Base-by-base conservation (phyloP, 1,140 invertebrate species). In the Apis cerana region DNA sequence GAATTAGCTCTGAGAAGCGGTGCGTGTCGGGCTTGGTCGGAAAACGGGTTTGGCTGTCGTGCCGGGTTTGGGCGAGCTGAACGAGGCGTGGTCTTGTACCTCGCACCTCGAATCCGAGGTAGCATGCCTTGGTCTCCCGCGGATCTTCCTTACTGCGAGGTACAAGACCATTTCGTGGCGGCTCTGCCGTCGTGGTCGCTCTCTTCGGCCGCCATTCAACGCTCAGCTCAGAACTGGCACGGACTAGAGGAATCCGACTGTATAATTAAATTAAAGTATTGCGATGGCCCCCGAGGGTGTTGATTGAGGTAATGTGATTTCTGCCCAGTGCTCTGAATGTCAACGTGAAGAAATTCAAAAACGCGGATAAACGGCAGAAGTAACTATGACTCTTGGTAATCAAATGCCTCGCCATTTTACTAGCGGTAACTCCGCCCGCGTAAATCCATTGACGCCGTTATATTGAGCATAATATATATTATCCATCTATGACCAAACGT, bases 251-350 rank as follows among this genome's bases (percentile, higher is more conserved):
- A 67, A 75, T 82, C 62, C 65, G 82, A 86, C 75, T 83, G 76
- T 85, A 75, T 85, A 87, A 85, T 88, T 87, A 87, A 87, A 85
- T 83, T 79, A 85, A 82, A 89, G 91, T 90, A 93, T 88, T 86
- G 86, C 84, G 81, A 83, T 86, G 84, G 84, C 84, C 75, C 78
- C 64, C 82, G 21, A 27, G 76, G 95, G 95, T 95, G 95, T 95
- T 96, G 95, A 96, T 95, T n/a, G n/a, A n/a, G n/a, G 95, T 94
- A 95, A 96, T 96, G 95, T 96, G 95, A 96, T 96, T 96, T 96
- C 95, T 96, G 96, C 95, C 95, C 96, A 96, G 96, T 96, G 95
- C 95, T 96, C 95, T 96, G 96, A 96, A 96, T 96, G 95, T 96
- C 95, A 96, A 96, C 91, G 94, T 95, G 95, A 95, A 95, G 96